Percentiles rank a stretch among this genome's conserved stretches.
phyloP scores from a whole-genome alignment of 2,797 vertebrate species.

The Alauda arvensis region DNA sequence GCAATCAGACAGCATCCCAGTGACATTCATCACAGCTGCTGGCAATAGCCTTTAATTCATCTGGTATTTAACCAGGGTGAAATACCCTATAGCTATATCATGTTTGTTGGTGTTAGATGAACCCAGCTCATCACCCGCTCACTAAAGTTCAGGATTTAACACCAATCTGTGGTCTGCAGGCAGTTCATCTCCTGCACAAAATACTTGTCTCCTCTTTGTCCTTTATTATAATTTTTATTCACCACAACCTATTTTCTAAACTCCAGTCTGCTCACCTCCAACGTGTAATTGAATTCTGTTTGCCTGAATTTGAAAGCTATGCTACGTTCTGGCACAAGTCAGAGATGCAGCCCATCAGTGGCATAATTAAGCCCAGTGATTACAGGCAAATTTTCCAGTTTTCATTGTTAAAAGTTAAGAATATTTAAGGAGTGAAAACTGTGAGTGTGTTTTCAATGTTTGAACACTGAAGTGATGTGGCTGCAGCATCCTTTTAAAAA shows the following conservation, averaged over 20 bases:
- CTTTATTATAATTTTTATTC: constrained; percentile 45
- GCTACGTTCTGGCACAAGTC: not conserved
- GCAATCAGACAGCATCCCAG: constrained; percentile 70
- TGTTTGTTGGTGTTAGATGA: constrained; percentile 76
- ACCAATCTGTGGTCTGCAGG: constrained; percentile 57
- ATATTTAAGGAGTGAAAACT: not conserved
- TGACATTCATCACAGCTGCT: constrained; percentile 77
- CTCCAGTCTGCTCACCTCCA: not conserved
- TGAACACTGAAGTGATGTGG: not conserved
- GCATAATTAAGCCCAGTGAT: not conserved
- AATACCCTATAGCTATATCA: constrained; percentile 69
- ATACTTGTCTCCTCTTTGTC: constrained; percentile 54
- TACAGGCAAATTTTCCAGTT: not conserved
- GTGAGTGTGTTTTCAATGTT: not conserved
- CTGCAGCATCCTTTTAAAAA: not conserved
- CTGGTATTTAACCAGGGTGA: constrained; percentile 77
- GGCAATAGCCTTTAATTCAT: constrained; percentile 75
- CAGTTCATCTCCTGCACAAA: constrained; percentile 46
- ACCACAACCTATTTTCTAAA: not conserved
- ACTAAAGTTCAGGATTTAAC: constrained; percentile 73
- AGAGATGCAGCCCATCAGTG: not conserved
- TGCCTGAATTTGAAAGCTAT: not conserved
- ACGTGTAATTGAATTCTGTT: not conserved
- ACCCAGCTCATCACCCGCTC: constrained; percentile 61
- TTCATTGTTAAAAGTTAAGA: constrained; percentile 12